A percentile compares a stretch with the other conserved stretches of the same genome.
Conservation (phyloP, 2,888 invertebrate genomes). For the Eudasyphora cyanicolor region DNA sequence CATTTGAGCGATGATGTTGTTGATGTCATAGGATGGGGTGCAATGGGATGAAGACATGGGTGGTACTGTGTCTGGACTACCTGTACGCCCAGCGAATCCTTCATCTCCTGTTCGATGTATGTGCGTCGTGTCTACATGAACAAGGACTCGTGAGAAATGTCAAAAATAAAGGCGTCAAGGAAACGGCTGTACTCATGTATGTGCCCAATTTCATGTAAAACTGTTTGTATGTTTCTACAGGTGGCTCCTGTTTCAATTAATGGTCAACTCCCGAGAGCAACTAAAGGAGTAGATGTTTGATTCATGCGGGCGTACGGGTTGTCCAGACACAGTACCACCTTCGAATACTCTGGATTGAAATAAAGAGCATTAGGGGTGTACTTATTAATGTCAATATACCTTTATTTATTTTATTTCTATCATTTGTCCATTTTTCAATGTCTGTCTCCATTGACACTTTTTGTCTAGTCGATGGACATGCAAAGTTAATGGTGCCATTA, state of each 20-base stretch:
- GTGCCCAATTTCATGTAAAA: background rate
- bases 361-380: background rate
- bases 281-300: background rate
- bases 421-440: background rate
- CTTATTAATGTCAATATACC: too few species aligned
- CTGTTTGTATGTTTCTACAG: background rate
- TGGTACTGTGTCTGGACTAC: conserved; percentile 64
- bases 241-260: background rate
- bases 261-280: too few species aligned
- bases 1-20: conserved; percentile 2
- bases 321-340: conserved; percentile 17
- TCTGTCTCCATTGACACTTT: background rate
- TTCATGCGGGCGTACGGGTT: background rate
- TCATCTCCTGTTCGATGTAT: too few species aligned
- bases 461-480: background rate
- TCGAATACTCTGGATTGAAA: background rate
- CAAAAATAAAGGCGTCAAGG: background rate
- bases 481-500: too few species aligned
- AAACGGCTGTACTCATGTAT: too few species aligned
- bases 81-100: conserved; percentile 51
- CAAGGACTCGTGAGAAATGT: background rate
- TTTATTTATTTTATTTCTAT: background rate
- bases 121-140: too few species aligned
- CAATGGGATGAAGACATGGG: conserved; percentile 37
- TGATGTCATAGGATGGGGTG: background rate